These are phyloP conservation scores for Azemiops feae DNA, from an alignment of 2,113 vertebrate genomes.

Conservation along the genomic window DNA sequence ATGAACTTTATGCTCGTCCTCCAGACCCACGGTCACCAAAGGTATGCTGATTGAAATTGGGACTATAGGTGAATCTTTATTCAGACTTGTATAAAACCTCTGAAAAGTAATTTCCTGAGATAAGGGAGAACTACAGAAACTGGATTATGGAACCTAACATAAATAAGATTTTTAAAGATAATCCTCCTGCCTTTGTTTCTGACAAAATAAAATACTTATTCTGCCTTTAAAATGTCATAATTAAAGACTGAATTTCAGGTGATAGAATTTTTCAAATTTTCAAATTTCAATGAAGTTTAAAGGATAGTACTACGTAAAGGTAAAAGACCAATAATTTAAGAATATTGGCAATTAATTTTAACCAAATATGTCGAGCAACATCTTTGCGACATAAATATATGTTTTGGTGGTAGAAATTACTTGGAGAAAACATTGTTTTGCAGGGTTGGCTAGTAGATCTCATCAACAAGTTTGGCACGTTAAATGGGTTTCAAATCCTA, in stretches of 20 bases:
- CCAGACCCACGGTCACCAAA: conserved; percentile 97
- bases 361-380: background rate
- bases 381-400: background rate
- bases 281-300: background rate
- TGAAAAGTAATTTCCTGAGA: background rate
- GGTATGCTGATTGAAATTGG: conserved; percentile 69
- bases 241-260: background rate
- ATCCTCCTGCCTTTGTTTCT: background rate
- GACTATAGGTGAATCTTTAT: background rate
- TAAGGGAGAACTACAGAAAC: background rate
- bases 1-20: conserved; percentile 95
- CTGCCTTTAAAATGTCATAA: background rate
- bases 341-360: background rate
- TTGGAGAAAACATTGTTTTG: conserved; percentile 34
- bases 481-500: conserved; percentile 99
- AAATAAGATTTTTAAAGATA: background rate
- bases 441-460: conserved; percentile 99
- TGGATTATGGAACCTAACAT: background rate
- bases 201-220: background rate
- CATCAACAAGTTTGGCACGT: conserved; percentile 98
- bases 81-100: background rate
- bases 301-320: background rate
- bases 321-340: background rate
- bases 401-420: background rate
- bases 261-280: background rate